Percentiles rank a stretch among this genome's conserved stretches.
Conservation (phyloP, 2,797 vertebrate genomes). For the Prionace glauca region DNA sequence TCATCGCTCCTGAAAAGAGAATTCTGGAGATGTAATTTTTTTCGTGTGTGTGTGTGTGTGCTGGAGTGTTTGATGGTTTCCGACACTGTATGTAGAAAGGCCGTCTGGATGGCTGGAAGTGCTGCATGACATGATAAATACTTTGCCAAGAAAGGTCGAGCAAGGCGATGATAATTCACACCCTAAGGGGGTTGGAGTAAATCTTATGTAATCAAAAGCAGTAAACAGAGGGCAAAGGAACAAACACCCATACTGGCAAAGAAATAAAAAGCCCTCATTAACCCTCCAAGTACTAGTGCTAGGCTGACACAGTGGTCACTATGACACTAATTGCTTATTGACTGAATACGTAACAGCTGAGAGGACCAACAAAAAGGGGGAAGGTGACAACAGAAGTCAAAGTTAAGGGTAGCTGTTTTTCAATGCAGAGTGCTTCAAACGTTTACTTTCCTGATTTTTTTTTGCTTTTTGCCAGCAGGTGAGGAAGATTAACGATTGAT, state of each 20-base stretch:
- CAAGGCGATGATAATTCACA: constrained; percentile 63
- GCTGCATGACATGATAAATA: constrained; percentile 55
- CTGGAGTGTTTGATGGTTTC: constrained; percentile 28
- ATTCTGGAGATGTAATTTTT: constrained; percentile 7
- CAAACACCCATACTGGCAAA: constrained; percentile 55
- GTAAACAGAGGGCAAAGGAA: constrained; percentile 58
- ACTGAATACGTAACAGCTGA: constrained; percentile 32
- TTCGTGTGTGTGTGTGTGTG: neutral
- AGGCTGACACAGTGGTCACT: constrained; percentile 32
- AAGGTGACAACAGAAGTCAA: neutral
- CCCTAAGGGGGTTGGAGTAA: constrained; percentile 63
- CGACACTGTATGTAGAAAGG: constrained; percentile 23
- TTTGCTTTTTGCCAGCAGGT: neutral
- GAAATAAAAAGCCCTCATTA: constrained; percentile 40
- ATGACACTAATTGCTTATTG: constrained; percentile 36
- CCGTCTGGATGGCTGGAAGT: constrained; percentile 25
- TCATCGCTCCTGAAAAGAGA: neutral
- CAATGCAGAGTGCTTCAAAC: neutral
- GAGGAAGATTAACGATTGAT: neutral
- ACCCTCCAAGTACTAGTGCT: constrained; percentile 29
- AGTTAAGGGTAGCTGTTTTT: constrained; percentile 20
- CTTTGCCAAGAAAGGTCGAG: constrained; percentile 58
- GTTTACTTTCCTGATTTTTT: neutral
- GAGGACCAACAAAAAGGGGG: neutral
- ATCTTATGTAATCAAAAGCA: constrained; percentile 58